Conservation (phyloP, 2,797 vertebrate species). For the Thripadectes ignobilis region DNA sequence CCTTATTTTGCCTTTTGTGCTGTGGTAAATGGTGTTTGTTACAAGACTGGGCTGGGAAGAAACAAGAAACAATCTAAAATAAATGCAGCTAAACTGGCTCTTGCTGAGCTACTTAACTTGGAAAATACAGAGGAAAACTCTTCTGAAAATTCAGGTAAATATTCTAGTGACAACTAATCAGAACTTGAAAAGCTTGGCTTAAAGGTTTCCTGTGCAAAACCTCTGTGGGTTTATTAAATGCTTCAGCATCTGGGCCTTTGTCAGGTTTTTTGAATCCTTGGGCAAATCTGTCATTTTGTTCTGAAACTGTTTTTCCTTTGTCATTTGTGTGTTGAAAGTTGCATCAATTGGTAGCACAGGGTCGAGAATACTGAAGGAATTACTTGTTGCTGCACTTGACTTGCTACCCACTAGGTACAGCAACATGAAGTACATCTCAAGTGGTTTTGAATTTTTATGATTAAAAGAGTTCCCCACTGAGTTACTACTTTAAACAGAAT, state of each 20-base stretch:
- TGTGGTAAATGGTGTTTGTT: constrained; percentile 86
- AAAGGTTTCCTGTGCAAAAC: neutral
- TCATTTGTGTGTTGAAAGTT: neutral
- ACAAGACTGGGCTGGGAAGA: constrained; percentile 89
- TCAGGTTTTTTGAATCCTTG: neutral
- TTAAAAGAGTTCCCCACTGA: neutral
- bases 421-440: neutral
- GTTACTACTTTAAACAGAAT: neutral
- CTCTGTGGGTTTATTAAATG: neutral
- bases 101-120: constrained; percentile 83
- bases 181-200: neutral
- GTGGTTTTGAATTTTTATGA: neutral
- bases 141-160: constrained; percentile 77
- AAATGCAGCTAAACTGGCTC: constrained; percentile 86
- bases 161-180: neutral
- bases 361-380: neutral
- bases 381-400: neutral
- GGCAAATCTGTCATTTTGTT: neutral
- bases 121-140: constrained; percentile 57
- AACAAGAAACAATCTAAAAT: constrained; percentile 89
- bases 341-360: neutral
- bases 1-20: constrained; percentile 92
- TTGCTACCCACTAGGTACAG: neutral
- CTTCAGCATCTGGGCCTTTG: neutral
- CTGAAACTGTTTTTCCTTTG: neutral